phyloP scores from a whole-genome alignment of 2,113 vertebrate genomes.

The Passerina amoena region DNA sequence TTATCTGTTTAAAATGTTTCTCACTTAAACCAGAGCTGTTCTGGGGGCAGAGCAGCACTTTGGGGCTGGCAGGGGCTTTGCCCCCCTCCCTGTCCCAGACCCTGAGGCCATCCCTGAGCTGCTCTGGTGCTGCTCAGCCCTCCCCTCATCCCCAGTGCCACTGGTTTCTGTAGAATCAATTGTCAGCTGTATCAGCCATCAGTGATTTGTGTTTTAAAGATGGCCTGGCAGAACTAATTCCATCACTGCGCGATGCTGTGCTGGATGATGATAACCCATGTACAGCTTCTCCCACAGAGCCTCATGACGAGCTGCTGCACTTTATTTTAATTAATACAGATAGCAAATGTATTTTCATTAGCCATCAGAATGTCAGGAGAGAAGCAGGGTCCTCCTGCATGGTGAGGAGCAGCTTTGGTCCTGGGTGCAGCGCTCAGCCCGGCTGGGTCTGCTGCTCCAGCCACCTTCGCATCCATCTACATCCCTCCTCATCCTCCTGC shows the following conservation, averaged over 20 bases:
- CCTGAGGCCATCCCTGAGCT: background rate
- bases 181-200: conserved; percentile 3
- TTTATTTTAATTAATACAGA: conserved; percentile 65
- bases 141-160: rapidly evolving
- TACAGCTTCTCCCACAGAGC: conserved; percentile 1
- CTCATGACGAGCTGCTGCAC: background rate
- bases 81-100: rapidly evolving
- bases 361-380: background rate
- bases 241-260: background rate
- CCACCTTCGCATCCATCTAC: rapidly evolving
- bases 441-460: background rate
- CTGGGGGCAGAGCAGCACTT: background rate
- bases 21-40: rapidly evolving
- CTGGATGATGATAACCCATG: conserved; percentile 20
- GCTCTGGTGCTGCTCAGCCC: background rate
- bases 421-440: background rate
- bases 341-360: conserved; percentile 49
- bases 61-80: background rate
- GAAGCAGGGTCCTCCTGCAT: background rate
- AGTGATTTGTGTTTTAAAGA: conserved; percentile 20
- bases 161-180: background rate
- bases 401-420: background rate
- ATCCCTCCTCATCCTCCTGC: rapidly evolving
- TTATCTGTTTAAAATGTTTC: rapidly evolving
- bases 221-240: conserved; percentile 44